These are phyloP conservation scores for Mesocentrotus franciscanus DNA, from an alignment of 53 echinoderm and acorn worm species.

Conservation along the genomic window DNA sequence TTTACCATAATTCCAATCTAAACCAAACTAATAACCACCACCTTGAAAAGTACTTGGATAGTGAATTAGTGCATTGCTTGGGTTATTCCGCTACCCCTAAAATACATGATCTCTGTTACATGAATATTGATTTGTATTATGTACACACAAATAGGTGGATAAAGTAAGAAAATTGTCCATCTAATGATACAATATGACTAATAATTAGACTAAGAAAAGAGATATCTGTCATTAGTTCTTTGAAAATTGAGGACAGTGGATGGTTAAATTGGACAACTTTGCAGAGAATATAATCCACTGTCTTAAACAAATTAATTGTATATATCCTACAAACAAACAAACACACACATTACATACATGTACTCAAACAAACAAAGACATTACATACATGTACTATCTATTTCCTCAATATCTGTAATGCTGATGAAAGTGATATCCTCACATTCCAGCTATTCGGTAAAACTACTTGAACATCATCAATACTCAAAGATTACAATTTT, in stretches of 20 bases:
- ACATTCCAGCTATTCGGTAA: conserved; percentile 52
- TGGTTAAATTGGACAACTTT: neutral
- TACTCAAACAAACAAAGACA: conserved; percentile 4
- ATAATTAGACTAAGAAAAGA: neutral
- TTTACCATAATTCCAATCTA: conserved; percentile 29
- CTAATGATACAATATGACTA: neutral
- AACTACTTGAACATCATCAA: neutral
- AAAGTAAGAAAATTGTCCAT: neutral
- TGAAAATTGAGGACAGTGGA: neutral
- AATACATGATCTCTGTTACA: conserved; percentile 6
- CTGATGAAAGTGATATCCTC: conserved; percentile 53
- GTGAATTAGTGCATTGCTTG: conserved; percentile 6
- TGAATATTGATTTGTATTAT: conserved; percentile 7
- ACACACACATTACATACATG: neutral
- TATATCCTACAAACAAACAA: conserved; percentile 9
- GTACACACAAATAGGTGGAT: conserved; percentile 33
- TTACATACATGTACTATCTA: conserved; percentile 23
- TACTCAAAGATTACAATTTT: neutral
- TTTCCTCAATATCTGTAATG: neutral
- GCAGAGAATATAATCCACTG: neutral
- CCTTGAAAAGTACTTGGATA: conserved; percentile 64
- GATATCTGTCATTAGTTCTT: neutral
- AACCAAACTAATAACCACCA: conserved; percentile 51
- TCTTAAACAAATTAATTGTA: neutral
- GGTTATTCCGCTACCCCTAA: neutral